A percentile compares a stretch with the other conserved stretches of the same genome.
phyloP scores from a whole-genome alignment of 2,113 vertebrate genomes.

The Corydoras maculifer region DNA sequence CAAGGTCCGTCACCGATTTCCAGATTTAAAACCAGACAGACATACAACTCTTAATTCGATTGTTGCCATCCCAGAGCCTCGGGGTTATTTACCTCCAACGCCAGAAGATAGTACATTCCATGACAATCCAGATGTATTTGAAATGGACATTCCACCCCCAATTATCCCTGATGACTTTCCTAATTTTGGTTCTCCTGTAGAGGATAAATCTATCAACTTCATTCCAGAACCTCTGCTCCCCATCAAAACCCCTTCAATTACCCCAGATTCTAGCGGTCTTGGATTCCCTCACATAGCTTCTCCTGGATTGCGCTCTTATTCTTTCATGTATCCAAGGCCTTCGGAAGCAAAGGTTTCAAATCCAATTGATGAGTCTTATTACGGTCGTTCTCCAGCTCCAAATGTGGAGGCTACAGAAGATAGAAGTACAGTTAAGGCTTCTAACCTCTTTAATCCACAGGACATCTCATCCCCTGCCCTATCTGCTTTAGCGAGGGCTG shows the following conservation, averaged over 20 bases:
- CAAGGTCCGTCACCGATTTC: not conserved
- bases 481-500: slow-evolving; percentile 53
- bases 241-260: not conserved
- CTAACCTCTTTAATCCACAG: not conserved
- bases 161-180: slow-evolving; percentile 9
- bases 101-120: not conserved
- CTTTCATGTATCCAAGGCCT: not conserved
- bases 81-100: not conserved
- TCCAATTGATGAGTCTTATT: not conserved
- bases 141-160: not conserved
- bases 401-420: slow-evolving; percentile 18
- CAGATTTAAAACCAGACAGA: not conserved
- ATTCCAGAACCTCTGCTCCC: not conserved
- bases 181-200: slow-evolving; percentile 9
- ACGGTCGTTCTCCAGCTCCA: slow-evolving; percentile 11
- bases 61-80: not conserved
- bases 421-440: not conserved
- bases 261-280: not conserved
- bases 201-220: not conserved
- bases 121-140: not conserved
- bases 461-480: slow-evolving; percentile 31
- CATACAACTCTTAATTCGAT: not conserved
- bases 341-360: not conserved
- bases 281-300: not conserved
- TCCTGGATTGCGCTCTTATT: not conserved